Percentiles rank a stretch among this genome's conserved stretches.
These are phyloP conservation scores for Amazona ochrocephala DNA, from an alignment of 2,797 vertebrate genomes.

Conservation along the genomic window DNA sequence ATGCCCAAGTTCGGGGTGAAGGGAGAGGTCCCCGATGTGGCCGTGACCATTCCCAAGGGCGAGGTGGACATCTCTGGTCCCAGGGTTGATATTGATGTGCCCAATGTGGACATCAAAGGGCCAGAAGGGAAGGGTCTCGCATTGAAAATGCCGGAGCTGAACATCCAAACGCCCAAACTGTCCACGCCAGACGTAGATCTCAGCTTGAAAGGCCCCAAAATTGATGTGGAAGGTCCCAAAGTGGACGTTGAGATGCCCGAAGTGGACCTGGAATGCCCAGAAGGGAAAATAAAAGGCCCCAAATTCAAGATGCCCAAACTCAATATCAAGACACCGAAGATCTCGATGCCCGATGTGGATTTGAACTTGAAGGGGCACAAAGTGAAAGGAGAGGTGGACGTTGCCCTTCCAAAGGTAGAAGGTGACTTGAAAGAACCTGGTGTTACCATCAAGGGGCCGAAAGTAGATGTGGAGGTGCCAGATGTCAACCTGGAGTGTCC, in stretches of 20 bases:
- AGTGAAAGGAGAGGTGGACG: slow-evolving; percentile 36
- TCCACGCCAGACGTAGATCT: slow-evolving; percentile 60
- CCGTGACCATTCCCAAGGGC: background rate
- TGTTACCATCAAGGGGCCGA: slow-evolving; percentile 29
- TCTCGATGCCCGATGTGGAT: slow-evolving; percentile 77
- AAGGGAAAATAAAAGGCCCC: slow-evolving; percentile 72
- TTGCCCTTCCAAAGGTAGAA: background rate
- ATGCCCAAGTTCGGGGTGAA: slow-evolving; percentile 66
- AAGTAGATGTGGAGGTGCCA: slow-evolving; percentile 26
- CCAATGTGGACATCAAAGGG: background rate
- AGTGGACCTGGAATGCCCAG: slow-evolving; percentile 56
- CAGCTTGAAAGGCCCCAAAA: slow-evolving; percentile 56
- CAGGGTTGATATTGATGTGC: background rate
- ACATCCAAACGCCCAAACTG: slow-evolving; percentile 55
- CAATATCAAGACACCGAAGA: slow-evolving; percentile 58
- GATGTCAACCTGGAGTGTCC: slow-evolving; percentile 52
- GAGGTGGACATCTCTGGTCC: background rate
- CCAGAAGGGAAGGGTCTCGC: slow-evolving; percentile 30
- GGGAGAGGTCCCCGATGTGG: slow-evolving; percentile 15
- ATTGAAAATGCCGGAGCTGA: slow-evolving; percentile 59
- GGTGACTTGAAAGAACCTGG: background rate
- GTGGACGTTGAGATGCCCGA: background rate
- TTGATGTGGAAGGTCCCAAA: slow-evolving; percentile 10
- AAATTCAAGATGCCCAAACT: slow-evolving; percentile 63
- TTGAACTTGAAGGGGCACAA: slow-evolving; percentile 71